Evolutionary conservation across 2,113 vertebrate species (phyloP).

Genomic region (Bombycilla garrulus): DNA sequence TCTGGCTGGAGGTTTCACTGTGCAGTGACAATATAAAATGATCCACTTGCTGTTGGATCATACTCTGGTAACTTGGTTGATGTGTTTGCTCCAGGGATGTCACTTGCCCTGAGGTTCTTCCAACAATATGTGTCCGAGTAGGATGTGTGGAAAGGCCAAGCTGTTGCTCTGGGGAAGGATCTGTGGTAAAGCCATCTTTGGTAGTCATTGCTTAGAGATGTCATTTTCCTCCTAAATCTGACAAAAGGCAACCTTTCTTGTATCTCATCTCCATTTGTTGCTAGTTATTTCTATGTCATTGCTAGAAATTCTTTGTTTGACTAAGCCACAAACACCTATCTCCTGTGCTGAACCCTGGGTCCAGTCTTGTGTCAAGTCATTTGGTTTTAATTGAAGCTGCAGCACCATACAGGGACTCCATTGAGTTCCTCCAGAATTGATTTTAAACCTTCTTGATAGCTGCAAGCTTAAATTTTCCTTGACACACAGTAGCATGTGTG

Average conservation of each 20-base stretch:
- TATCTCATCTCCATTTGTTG: not conserved
- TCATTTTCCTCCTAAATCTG: not conserved
- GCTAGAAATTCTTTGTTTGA: not conserved
- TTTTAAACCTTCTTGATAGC: not conserved
- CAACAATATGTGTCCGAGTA: accelerated
- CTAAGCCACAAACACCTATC: not conserved
- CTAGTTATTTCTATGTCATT: not conserved
- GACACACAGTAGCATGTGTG: not conserved
- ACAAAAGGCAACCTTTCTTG: not conserved
- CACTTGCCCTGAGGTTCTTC: not conserved
- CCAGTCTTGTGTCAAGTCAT: not conserved
- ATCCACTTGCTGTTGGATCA: not conserved
- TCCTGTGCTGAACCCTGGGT: not conserved
- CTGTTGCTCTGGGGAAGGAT: not conserved
- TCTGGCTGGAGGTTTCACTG: not conserved
- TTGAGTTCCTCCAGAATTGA: not conserved
- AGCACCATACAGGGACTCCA: not conserved
- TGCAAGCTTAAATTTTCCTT: not conserved
- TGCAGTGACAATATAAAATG: not conserved
- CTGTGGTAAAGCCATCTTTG: not conserved
- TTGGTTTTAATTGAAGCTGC: not conserved
- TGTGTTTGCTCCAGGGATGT: not conserved
- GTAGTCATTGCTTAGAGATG: not conserved
- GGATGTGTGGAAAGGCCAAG: not conserved
- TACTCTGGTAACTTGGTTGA: not conserved